A percentile compares a stretch with the other conserved stretches of the same genome.
Evolutionary conservation across 1,140 invertebrate genomes (phyloP).

Genomic region (Hydropsyche tenuis): DNA sequence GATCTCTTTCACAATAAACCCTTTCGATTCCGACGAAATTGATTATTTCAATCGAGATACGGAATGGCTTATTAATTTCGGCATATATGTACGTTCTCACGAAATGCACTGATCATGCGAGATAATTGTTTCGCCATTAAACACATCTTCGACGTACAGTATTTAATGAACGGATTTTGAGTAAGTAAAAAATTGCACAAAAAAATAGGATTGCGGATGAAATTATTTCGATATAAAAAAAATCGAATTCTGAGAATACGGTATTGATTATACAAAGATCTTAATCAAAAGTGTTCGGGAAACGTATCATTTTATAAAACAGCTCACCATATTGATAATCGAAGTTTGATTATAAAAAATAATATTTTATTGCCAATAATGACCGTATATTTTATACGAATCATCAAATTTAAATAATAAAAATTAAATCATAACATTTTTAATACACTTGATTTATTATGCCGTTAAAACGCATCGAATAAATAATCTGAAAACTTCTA

Average conservation of each 20-base stretch:
- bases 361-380: too few relatives aligned
- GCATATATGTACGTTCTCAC: background rate
- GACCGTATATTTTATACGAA: too few relatives aligned
- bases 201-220: background rate
- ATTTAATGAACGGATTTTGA: slow-evolving; percentile 11
- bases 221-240: background rate
- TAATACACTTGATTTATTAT: too few relatives aligned
- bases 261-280: background rate
- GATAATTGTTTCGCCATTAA: slow-evolving; percentile 33
- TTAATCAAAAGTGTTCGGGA: background rate
- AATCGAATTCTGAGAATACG: too few relatives aligned
- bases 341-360: too few relatives aligned
- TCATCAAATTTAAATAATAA: too few relatives aligned
- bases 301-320: too few relatives aligned
- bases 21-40: background rate
- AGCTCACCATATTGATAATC: too few relatives aligned
- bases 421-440: too few relatives aligned
- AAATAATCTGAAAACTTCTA: too few relatives aligned
- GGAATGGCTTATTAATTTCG: slow-evolving; percentile 22
- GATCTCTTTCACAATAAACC: background rate
- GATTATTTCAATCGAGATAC: background rate
- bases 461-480: too few relatives aligned
- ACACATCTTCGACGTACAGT: slow-evolving; percentile 1
- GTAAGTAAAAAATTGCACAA: background rate
- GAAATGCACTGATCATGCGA: slow-evolving; percentile 18